A percentile compares a stretch with the other conserved stretches of the same genome.
phyloP scores from a whole-genome alignment of 1,140 invertebrate species.

The Euura saliciscinereae region DNA sequence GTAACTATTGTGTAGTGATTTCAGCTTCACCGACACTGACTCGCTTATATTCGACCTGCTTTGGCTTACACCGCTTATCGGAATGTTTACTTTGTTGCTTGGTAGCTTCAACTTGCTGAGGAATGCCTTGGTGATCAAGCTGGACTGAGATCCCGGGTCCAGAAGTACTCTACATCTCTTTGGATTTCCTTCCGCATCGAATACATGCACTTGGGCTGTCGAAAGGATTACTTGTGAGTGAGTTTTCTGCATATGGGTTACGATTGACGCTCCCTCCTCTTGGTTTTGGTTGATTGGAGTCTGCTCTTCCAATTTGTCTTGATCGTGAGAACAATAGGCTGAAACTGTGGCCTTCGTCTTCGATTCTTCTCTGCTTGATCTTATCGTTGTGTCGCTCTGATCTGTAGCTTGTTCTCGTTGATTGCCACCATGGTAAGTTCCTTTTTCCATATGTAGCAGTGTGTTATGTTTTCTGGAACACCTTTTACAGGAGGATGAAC shows the following conservation, averaged over 20 bases:
- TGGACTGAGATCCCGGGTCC: conserved; percentile 31
- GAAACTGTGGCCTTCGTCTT: no score
- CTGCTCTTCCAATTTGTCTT: no score
- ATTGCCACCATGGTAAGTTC: no score
- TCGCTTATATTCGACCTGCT: conserved; percentile 13
- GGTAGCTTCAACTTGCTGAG: conserved; percentile 19
- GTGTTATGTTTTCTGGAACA: conserved; percentile 24
- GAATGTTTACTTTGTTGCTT: conserved; percentile 11
- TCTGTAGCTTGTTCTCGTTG: no score
- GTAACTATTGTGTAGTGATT: conserved; percentile 22
- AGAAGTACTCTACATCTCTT: conserved; percentile 25
- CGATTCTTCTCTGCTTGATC: no score
- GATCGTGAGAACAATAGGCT: no score
- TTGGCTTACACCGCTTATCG: conserved; percentile 26
- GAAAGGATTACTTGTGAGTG: conserved; percentile 17
- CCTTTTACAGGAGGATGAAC: conserved; percentile 14
- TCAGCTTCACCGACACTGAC: conserved; percentile 19
- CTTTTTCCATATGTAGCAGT: conserved; percentile 24
- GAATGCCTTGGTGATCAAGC: conserved; percentile 27
- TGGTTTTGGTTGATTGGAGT: no score
- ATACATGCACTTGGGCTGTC: conserved; percentile 28
- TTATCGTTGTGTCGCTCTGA: no score
- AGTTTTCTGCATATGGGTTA: no score
- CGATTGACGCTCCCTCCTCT: no score
- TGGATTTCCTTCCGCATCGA: conserved; percentile 16